Percentiles rank a stretch among this genome's conserved stretches.
Evolutionary conservation across 1,140 invertebrate genomes (phyloP).

Genomic region (Phymastichus coffea): DNA sequence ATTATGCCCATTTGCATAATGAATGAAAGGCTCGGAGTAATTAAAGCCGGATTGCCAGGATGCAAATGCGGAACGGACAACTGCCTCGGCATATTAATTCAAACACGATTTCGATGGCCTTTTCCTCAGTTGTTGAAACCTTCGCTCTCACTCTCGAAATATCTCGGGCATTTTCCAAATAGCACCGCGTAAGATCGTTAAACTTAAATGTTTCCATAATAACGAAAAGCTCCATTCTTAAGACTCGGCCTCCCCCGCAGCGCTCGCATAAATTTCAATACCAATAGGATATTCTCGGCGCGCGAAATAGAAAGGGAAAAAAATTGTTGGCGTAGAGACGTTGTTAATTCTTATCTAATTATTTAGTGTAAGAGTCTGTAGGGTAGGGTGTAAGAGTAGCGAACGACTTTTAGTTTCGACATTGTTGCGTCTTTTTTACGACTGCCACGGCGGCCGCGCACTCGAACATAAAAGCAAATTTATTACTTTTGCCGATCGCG

Average conservation of each 20-base stretch:
- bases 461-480: conserved; percentile 31
- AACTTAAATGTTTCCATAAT: conserved; percentile 26
- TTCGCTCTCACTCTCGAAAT: too few species aligned
- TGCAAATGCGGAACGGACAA: conserved; percentile 41
- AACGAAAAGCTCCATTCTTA: conserved; percentile 18
- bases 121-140: conserved; percentile 20
- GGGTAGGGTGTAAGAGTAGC: not conserved
- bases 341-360: conserved; percentile 23
- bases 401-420: conserved; percentile 18
- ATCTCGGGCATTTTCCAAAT: conserved; percentile 9
- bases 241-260: conserved; percentile 5
- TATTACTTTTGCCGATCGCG: conserved; percentile 28
- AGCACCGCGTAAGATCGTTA: conserved; percentile 22
- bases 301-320: not conserved
- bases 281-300: conserved; percentile 18
- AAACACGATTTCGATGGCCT: conserved; percentile 26
- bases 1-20: conserved; percentile 49
- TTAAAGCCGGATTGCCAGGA: conserved; percentile 44
- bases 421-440: conserved; percentile 30
- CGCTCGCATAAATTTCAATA: conserved; percentile 21
- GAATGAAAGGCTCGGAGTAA: conserved; percentile 45
- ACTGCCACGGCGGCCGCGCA: conserved; percentile 23
- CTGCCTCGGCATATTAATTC: conserved; percentile 41
- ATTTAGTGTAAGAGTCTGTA: conserved; percentile 10
- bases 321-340: not conserved